Evolutionary conservation across 2,888 invertebrate genomes (phyloP), one percentile per base, ranked within the genome.

Genomic region (Exocentrus adspersus): DNA sequence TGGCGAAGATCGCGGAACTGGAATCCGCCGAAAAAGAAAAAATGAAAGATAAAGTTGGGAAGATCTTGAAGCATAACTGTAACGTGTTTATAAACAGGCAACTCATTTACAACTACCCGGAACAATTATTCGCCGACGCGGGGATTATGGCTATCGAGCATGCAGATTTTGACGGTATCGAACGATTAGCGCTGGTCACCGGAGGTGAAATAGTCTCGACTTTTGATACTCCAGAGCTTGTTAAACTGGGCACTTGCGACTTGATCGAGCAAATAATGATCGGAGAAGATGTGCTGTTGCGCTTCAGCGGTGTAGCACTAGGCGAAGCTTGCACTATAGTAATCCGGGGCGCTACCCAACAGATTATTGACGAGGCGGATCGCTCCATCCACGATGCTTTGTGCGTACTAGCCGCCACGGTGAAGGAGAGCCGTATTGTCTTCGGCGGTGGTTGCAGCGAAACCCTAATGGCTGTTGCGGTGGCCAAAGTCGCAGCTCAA

Each of bases 91-190:
- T 99, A 79, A 99, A 99, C 84, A 92, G 94, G 88, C 99, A 99
- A 84, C 86, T 99, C 72, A 99, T 99, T 83, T 99, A 99, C 87
- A 99, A 99, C 84, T 99, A 99, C 82, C 99, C 99, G 0, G 99
- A 99, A 83, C 99, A 99, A 84, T 84, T 99, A 74, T 99, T 99
- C 83, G 97, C 98, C 37, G 99, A 99, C 85, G 95, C 96, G 45
- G 94, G 95, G 50, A 90, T 98, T 6, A 99, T 99, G 98, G 98
- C 99, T 1, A 99, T 99, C 74, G 99, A 99, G 80, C 99, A 99
- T 82, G 99, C 99, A 2, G 99, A 99, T 82, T 99, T 99, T 81
- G 98, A 99, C 82, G 99, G 99, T 54, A 97, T 99, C 77, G 98
- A 99, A 82, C 88, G 98, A 66, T 85, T 99, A 62, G 98, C 98